Evolutionary conservation across 2,113 vertebrate genomes (phyloP).

Genomic region (Rutilus rutilus): DNA sequence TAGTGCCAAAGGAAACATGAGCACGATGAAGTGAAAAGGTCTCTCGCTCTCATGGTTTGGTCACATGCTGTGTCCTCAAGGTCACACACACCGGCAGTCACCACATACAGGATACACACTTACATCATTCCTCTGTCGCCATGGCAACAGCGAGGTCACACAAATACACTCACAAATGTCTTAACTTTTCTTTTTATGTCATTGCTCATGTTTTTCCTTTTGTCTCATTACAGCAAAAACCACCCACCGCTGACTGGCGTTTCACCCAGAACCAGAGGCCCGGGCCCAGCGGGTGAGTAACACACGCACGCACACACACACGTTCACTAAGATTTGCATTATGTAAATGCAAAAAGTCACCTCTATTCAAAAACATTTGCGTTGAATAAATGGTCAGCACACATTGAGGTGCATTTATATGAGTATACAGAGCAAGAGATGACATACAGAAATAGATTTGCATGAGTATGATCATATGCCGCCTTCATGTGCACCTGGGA

Average conservation of each 20-base stretch:
- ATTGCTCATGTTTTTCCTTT: conserved; percentile 60
- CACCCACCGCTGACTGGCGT: conserved; percentile 95
- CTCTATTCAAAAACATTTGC: conserved; percentile 21
- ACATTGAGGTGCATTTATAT: not conserved
- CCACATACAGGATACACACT: conserved; percentile 9
- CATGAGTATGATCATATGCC: not conserved
- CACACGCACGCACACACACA: not conserved
- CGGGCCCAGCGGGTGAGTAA: conserved; percentile 93
- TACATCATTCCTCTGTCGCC: not conserved
- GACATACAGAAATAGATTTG: not conserved
- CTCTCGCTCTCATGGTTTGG: not conserved
- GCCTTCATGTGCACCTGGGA: no score
- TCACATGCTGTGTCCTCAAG: conserved; percentile 29
- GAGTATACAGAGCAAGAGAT: not conserved
- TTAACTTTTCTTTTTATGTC: conserved; percentile 25
- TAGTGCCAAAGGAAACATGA: conserved; percentile 1
- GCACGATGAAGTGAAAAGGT: not conserved
- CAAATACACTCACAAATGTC: not conserved
- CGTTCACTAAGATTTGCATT: conserved; percentile 17
- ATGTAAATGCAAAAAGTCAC: conserved; percentile 13
- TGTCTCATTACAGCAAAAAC: conserved; percentile 89
- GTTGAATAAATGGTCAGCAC: conserved; percentile 3
- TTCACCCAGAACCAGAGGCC: conserved; percentile 97
- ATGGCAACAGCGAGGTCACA: not conserved
- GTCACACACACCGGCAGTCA: not conserved